phyloP scores from a whole-genome alignment of 2,797 vertebrate species.

The Arctocebus calabarensis region DNA sequence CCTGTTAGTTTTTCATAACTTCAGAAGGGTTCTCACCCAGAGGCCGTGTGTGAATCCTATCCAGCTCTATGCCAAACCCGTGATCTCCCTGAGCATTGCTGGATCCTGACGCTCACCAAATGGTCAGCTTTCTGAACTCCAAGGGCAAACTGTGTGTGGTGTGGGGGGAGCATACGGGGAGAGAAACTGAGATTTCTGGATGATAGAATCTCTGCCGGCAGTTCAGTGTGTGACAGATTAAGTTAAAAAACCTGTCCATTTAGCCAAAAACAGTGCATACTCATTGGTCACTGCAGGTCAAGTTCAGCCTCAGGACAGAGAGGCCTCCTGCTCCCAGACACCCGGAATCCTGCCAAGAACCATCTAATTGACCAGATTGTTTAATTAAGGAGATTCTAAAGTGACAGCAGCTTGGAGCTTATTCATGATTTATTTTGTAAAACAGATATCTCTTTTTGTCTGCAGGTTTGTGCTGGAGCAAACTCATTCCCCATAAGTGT shows the following conservation, averaged over 20 bases:
- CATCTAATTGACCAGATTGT: not conserved
- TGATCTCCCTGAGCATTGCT: accelerated
- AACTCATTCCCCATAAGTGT: not conserved
- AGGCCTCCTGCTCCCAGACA: not conserved
- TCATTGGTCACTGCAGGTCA: accelerated
- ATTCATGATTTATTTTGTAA: conserved; percentile 43
- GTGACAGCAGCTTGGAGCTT: not conserved
- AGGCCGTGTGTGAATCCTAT: too few species aligned
- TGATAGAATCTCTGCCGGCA: not conserved
- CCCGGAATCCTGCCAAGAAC: not conserved
- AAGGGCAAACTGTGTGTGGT: not conserved
- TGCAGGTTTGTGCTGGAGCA: not conserved
- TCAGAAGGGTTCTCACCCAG: not conserved
- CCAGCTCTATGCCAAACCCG: accelerated
- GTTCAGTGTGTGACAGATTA: too few species aligned
- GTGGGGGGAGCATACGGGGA: accelerated
- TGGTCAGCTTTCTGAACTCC: not conserved
- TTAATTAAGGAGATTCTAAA: conserved; percentile 46
- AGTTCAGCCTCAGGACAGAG: not conserved
- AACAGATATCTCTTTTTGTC: not conserved
- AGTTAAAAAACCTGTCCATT: not conserved
- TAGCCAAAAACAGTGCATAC: not conserved
- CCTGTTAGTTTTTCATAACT: not conserved
- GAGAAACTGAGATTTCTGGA: accelerated
- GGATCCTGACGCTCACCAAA: accelerated